Evolutionary conservation across 2,797 vertebrate species (phyloP).

Genomic region (Manis javanica): DNA sequence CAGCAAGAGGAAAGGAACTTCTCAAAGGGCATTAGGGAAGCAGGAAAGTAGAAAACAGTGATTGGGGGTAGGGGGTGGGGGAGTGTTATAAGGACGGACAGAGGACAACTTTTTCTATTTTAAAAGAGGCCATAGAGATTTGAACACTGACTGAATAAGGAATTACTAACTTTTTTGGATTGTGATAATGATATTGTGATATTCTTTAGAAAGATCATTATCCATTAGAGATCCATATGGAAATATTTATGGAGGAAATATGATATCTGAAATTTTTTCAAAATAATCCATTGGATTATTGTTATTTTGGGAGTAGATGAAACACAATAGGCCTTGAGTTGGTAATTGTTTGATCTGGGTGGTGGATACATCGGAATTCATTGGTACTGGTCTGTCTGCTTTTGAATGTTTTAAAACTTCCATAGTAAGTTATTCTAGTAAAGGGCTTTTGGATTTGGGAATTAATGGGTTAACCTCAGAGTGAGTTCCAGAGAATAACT

Average conservation of each 20-base stretch:
- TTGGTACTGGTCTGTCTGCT: background rate
- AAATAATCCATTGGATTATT: background rate
- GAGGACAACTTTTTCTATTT: background rate
- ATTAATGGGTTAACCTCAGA: background rate
- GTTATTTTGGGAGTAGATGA: background rate
- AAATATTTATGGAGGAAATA: background rate
- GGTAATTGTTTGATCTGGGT: background rate
- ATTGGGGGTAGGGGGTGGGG: background rate
- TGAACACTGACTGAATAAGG: background rate
- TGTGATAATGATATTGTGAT: background rate
- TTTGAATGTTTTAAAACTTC: background rate
- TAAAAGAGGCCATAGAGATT: background rate
- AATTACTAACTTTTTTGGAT: background rate
- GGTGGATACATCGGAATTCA: background rate
- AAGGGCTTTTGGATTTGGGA: background rate
- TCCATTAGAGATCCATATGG: background rate
- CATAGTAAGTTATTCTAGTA: background rate
- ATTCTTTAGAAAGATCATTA: background rate
- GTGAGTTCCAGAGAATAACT: background rate
- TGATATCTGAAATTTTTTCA: background rate
- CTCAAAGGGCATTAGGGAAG: background rate
- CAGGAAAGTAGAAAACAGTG: background rate
- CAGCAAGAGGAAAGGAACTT: background rate
- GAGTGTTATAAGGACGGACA: no score
- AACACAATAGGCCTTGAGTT: background rate